Evolutionary conservation across 2,113 vertebrate species (phyloP).

Genomic region (Apistogramma diplotaenia): DNA sequence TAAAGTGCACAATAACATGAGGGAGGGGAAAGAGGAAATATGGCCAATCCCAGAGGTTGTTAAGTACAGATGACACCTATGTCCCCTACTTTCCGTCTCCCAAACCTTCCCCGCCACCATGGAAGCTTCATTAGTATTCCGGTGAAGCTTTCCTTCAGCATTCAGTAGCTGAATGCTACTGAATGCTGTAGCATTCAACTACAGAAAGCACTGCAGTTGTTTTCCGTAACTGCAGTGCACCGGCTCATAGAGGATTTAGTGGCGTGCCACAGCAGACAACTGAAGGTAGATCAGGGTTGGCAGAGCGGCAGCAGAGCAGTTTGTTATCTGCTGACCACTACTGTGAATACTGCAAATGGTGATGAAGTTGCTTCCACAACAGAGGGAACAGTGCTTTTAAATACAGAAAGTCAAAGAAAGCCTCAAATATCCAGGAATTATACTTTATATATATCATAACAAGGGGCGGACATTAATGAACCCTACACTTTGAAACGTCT

Average conservation of each 20-base stretch:
- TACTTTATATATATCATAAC: too few relatives aligned
- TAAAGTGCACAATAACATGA: background rate
- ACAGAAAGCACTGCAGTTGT: too few relatives aligned
- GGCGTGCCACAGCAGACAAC: slow-evolving; percentile 23
- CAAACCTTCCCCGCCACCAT: background rate
- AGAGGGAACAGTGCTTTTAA: background rate
- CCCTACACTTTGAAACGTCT: too few relatives aligned
- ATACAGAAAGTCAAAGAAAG: background rate
- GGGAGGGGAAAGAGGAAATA: background rate
- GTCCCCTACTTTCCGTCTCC: background rate
- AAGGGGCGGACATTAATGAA: too few relatives aligned
- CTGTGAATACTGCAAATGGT: slow-evolving; percentile 3
- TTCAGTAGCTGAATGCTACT: slow-evolving; percentile 40
- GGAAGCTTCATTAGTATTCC: slow-evolving; percentile 22
- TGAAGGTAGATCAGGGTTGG: slow-evolving; percentile 48
- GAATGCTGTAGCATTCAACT: too few relatives aligned
- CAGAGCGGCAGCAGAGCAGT: slow-evolving; percentile 8
- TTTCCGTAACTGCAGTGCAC: slow-evolving; percentile 55
- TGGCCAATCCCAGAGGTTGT: slow-evolving; percentile 6
- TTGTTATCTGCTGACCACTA: slow-evolving; percentile 49
- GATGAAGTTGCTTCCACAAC: slow-evolving; percentile 4
- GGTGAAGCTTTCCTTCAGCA: background rate
- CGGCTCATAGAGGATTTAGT: slow-evolving; percentile 45
- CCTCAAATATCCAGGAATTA: too few relatives aligned
- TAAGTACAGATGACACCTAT: background rate